Conservation (phyloP, 2,113 vertebrate species). For the Dolichotis patagonum region DNA sequence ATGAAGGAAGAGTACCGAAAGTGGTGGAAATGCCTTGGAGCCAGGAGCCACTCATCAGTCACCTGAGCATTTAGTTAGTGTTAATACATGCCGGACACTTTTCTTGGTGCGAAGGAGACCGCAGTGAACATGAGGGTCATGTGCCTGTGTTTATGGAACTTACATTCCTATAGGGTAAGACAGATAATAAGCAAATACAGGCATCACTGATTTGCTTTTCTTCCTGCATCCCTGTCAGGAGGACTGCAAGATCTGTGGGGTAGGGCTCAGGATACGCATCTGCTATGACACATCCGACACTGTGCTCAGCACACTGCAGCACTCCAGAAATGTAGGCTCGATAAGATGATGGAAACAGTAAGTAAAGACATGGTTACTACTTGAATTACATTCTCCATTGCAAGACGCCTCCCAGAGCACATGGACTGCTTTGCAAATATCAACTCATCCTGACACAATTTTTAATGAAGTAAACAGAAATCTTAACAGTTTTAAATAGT, state of each 20-base stretch:
- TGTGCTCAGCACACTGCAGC: neutral
- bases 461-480: slow-evolving; percentile 15
- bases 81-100: neutral
- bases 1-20: neutral
- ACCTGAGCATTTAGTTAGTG: neutral
- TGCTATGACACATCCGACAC: neutral
- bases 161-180: neutral
- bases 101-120: neutral
- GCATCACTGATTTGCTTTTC: neutral
- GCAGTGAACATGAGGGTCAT: neutral
- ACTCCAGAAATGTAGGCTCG: neutral
- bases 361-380: neutral
- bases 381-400: neutral
- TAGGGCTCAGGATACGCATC: neutral
- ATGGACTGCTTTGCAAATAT: neutral
- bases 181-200: neutral
- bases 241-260: neutral
- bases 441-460: slow-evolving; percentile 21
- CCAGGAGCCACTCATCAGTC: neutral
- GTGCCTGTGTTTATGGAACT: neutral
- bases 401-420: neutral
- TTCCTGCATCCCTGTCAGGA: neutral
- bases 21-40: neutral
- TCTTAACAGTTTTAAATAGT: neutral
- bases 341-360: neutral